Evolutionary conservation across 1,140 invertebrate species (phyloP).

Genomic region (Portunus trituberculatus): DNA sequence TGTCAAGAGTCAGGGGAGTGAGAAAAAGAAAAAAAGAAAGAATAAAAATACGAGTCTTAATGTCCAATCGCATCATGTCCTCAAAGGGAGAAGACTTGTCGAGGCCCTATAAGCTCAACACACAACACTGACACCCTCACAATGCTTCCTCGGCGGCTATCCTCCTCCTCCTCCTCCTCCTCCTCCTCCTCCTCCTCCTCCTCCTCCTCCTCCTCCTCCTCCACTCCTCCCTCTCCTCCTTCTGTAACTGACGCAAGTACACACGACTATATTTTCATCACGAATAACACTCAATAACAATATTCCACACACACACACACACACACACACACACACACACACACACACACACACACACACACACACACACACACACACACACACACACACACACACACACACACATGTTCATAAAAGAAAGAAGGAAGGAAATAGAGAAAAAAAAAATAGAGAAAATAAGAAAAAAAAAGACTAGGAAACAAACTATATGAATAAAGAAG

Average conservation of each 20-base stretch:
- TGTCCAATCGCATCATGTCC: too few species aligned
- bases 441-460: too few species aligned
- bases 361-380: slow-evolving; percentile 40
- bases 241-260: neutral
- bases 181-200: neutral
- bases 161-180: too few species aligned
- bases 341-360: neutral
- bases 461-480: too few species aligned
- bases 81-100: too few species aligned
- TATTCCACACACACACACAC: too few species aligned
- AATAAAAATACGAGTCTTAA: too few species aligned
- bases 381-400: slow-evolving; percentile 34
- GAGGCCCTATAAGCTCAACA: too few species aligned
- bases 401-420: neutral
- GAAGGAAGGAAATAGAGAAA: too few species aligned
- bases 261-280: neutral
- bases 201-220: neutral
- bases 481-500: too few species aligned
- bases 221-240: neutral
- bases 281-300: neutral
- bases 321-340: neutral
- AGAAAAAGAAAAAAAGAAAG: neutral
- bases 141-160: too few species aligned
- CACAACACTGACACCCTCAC: too few species aligned
- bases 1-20: neutral